Base-by-base conservation (phyloP, 2,797 vertebrate species). In the Argentina silus region DNA sequence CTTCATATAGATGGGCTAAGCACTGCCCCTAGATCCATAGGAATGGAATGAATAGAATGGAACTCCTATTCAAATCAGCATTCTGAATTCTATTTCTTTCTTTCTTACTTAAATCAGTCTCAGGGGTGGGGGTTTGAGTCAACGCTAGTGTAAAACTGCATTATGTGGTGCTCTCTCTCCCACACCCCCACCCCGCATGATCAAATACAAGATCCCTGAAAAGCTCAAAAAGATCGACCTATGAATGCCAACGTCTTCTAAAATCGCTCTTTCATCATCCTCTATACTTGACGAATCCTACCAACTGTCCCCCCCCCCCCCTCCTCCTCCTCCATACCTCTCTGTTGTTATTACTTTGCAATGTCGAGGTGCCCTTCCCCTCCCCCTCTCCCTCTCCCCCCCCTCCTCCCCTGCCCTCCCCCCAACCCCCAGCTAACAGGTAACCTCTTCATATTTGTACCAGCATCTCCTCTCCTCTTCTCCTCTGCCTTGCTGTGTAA, bases 281-380 rank as follows among this genome's bases (percentile, higher is more conserved):
- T 73, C 57, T 67, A 15, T n/a, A 69, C 65, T 73, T 61, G 36
- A 74, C 70, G 70, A 48, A 73, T 73, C 62, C 55, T 75, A 50
- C 43, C 43, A 72, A 68, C 51, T 79, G 69, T 75, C 73, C 75
- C 77, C 75, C 72, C 55, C n/a, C n/a, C n/a, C 72, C 73, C 75
- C 77, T 75, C 72, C 27, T 36, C 27, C 27, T 48, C 47, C 7
- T 12, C 47, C 47, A 48, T 48, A 48, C 47, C 47, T 36, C 27
- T 69, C 67, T 80, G 60, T 77, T 83, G 81, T 77, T 81, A 80
- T 78, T 83, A 81, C 81, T 85, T 83, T 85, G 76, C 76, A 85
- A 83, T 80, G 81, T 87, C 78, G 75, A 84, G 74, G 83, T 81
- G 79, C 79, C 77, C 70, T 65, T 77, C 76, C 71, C 76, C 74